Evolutionary conservation across 1,140 invertebrate species (phyloP).

Genomic region (Probaryconus sp.): DNA sequence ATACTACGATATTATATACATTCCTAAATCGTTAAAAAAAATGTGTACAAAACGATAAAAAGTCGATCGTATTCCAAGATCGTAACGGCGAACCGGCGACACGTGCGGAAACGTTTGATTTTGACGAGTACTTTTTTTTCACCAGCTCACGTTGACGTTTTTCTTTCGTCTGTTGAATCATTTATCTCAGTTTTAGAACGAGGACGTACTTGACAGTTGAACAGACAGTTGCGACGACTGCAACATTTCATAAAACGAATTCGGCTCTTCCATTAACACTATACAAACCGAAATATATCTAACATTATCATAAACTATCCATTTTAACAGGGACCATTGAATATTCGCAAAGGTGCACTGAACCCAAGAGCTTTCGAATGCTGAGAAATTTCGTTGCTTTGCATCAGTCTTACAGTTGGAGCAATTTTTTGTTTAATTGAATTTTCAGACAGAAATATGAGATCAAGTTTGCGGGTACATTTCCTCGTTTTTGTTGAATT

Average conservation of each 20-base stretch:
- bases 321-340: slow-evolving; percentile 6
- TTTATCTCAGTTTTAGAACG: slow-evolving; percentile 37
- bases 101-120: slow-evolving; percentile 15
- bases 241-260: slow-evolving; percentile 15
- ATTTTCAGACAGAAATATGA: too few species aligned
- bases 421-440: too few species aligned
- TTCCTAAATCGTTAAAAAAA: too few species aligned
- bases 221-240: slow-evolving; percentile 4
- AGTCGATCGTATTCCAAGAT: too few species aligned
- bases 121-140: slow-evolving; percentile 21
- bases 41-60: too few species aligned
- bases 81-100: too few species aligned
- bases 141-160: slow-evolving; percentile 22
- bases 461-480: too few species aligned
- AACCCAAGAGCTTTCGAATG: too few species aligned
- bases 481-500: too few species aligned
- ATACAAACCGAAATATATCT: neutral
- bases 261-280: slow-evolving; percentile 10
- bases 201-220: slow-evolving; percentile 36
- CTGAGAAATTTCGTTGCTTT: too few species aligned
- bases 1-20: too few species aligned
- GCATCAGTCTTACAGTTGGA: too few species aligned
- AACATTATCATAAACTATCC: neutral
- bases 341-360: neutral
- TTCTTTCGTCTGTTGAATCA: slow-evolving; percentile 19